Percentiles rank a stretch among this genome's conserved stretches.
Conservation (phyloP, 2,888 invertebrate species). For the Noctua pronuba region DNA sequence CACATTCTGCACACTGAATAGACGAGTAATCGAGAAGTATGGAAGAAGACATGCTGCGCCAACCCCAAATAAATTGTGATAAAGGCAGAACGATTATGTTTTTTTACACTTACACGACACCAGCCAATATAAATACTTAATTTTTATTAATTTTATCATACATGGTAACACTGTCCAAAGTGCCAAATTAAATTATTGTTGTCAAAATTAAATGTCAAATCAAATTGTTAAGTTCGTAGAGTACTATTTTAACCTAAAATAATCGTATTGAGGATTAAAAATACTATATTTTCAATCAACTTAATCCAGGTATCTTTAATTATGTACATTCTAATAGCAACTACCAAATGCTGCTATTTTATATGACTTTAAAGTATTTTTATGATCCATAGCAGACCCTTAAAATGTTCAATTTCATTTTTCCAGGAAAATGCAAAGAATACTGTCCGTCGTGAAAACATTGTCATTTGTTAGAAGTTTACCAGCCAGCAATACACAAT, state of each 20-base stretch:
- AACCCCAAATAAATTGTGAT: too few species aligned
- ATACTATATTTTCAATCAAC: not conserved
- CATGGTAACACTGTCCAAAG: not conserved
- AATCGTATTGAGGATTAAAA: not conserved
- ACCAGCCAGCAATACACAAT: slow-evolving; percentile 62
- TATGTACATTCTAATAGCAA: not conserved
- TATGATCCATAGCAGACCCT: not conserved
- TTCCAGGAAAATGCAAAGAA: slow-evolving; percentile 75
- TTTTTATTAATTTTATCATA: too few species aligned
- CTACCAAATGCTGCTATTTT: not conserved
- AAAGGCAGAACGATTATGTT: too few species aligned
- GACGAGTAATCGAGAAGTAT: too few species aligned
- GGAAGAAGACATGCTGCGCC: too few species aligned
- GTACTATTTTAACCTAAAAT: slow-evolving; percentile 9
- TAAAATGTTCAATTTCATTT: slow-evolving; percentile 30
- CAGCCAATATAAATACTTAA: too few species aligned
- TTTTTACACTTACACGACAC: too few species aligned
- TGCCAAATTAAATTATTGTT: not conserved
- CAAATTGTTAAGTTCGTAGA: not conserved
- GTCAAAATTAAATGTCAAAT: not conserved
- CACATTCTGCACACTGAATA: too few species aligned
- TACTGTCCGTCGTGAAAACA: slow-evolving; percentile 75
- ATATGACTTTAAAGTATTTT: not conserved
- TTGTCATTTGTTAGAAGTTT: slow-evolving; percentile 67
- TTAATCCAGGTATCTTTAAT: slow-evolving; percentile 10